These are phyloP conservation scores for Pteropus alecto DNA, from an alignment of 2,113 vertebrate genomes.

Conservation along the genomic window DNA sequence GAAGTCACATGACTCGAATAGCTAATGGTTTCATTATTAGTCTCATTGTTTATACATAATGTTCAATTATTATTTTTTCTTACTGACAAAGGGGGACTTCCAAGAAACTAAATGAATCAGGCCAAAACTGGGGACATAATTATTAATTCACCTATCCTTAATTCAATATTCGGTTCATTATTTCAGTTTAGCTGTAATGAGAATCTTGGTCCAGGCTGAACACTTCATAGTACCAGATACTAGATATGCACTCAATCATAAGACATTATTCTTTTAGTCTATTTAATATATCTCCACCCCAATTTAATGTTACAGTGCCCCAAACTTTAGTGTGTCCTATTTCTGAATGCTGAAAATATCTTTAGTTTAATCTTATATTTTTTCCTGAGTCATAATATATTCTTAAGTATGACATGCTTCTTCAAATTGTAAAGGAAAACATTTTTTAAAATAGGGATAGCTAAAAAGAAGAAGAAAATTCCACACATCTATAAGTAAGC, in stretches of 20 bases:
- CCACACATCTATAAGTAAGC: background rate
- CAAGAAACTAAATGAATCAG: background rate
- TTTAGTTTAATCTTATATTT: constrained; percentile 44
- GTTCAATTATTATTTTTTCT: constrained; percentile 22
- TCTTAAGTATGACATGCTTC: constrained; percentile 51
- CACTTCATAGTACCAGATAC: background rate
- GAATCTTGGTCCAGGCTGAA: background rate
- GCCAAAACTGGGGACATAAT: background rate
- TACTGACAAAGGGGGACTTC: background rate
- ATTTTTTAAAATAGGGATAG: constrained; percentile 41
- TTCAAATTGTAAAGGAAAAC: constrained; percentile 57
- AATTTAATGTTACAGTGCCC: background rate
- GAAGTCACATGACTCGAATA: background rate
- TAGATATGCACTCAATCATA: background rate
- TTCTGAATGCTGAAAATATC: constrained; percentile 53
- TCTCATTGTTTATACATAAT: background rate
- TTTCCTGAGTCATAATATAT: constrained; percentile 65
- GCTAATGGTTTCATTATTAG: background rate
- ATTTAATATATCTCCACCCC: background rate
- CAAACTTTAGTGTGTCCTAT: constrained; percentile 22
- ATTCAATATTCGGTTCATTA: background rate
- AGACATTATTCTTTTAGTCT: background rate
- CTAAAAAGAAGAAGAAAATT: background rate
- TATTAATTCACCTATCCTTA: background rate
- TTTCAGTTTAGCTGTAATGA: constrained; percentile 6